Evolutionary conservation across 1,140 invertebrate genomes (phyloP), one percentile per base, ranked within the genome.

Genomic region (Araneus ventricosus): DNA sequence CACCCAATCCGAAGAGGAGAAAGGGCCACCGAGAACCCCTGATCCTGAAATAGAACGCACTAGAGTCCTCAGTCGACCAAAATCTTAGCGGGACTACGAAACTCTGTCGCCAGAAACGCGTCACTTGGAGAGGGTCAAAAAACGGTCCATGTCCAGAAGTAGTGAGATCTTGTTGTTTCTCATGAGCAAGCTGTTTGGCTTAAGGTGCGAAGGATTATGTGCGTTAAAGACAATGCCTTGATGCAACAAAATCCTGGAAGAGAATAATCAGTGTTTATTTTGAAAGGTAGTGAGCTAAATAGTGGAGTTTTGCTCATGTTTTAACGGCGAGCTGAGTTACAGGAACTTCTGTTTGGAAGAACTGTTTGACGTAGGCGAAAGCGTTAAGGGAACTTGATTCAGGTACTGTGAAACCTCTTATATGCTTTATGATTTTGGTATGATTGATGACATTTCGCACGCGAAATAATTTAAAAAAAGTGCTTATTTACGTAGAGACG

Each of bases 21-120:
- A 67, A 67, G 63, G 24, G n/a, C 63, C 63, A 67, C 63, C 63
- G 63, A 67, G 63, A 67, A 86, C 84, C 84, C 84, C 45, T 59
- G n/a, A 59, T 86, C 84, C 84, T 57, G 84, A 86, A 86, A 86
- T 86, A 86, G 84, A 86, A 86, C 45, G 45, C 27, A 86, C 52
- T 30, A 30, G 84, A 86, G 84, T 59, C 84, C 22, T 30, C n/a
- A 67, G 63, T 67, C 63, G 27, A 67, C 63, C 27, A 27, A 67
- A 67, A 67, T 67, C 63, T 67, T n/a, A 67, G 7, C 63, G 63
- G 63, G n/a, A 67, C 63, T 67, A 67, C 63, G 63, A 67, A 67
- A 67, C 63, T 27, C 63, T 67, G 63, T 67, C 63, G 63, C 63
- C 63, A 27, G 27, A 67, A 67, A 30, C 63, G 63, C 63, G 63